A percentile compares a stretch with the other conserved stretches of the same genome.
phyloP scores from a whole-genome alignment of 2,113 vertebrate genomes.

The Dermatemys mawii region DNA sequence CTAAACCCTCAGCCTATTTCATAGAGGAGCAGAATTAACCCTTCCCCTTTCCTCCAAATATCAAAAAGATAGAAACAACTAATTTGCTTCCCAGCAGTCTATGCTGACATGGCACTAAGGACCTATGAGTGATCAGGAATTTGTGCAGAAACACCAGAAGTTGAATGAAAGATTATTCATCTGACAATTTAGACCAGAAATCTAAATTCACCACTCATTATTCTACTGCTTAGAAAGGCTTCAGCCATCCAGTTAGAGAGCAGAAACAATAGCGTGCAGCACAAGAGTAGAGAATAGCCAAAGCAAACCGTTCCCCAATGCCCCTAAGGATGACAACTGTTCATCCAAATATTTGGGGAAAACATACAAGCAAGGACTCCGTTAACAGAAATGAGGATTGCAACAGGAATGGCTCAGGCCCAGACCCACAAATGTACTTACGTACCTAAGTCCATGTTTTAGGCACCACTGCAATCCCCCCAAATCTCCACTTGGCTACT shows the following conservation, averaged over 20 bases:
- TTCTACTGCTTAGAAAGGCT: neutral
- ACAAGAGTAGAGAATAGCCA: neutral
- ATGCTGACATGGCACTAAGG: neutral
- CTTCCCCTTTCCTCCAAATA: neutral
- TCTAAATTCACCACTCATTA: neutral
- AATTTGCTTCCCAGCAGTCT: neutral
- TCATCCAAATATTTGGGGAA: neutral
- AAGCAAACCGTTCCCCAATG: constrained; percentile 16
- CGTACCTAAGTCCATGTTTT: too few relatives aligned
- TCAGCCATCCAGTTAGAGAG: neutral
- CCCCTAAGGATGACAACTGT: neutral
- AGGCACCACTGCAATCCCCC: too few relatives aligned
- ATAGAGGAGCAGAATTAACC: neutral
- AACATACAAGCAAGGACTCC: neutral
- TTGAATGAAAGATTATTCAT: neutral
- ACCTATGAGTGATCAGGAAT: neutral
- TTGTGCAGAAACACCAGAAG: neutral
- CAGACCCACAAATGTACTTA: too few relatives aligned
- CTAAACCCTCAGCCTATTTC: neutral
- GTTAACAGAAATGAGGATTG: too few relatives aligned
- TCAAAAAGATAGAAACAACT: neutral
- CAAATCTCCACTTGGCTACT: too few relatives aligned
- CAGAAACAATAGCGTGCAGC: neutral
- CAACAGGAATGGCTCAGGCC: too few relatives aligned
- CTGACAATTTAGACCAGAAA: neutral